Evolutionary conservation across 2,113 vertebrate species (phyloP), one percentile per base, ranked within the genome.

Genomic region (Siphamia tubifer): DNA sequence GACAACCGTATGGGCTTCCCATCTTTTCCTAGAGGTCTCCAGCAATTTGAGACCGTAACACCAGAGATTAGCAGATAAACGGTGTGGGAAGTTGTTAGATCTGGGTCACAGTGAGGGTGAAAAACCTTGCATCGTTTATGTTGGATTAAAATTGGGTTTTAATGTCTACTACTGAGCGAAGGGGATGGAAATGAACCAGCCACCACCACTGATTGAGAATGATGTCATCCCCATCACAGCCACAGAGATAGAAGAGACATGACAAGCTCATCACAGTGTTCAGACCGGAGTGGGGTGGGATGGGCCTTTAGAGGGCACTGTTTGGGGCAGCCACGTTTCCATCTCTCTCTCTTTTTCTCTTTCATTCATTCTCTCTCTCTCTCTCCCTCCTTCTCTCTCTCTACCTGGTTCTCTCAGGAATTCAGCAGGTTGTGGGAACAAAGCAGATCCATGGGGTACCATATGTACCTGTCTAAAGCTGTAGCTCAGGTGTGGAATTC

Each of bases 401-500:
- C 6, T 21, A 35, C 13, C 20, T 45, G 32, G 15, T 30, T 3
- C 21, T 65, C 28, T 20, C 12, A 17, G 42, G 17, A 36, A 12
- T 23, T 6, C 8, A 3, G 12, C 10, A 32, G 1, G 4, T 1
- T n/a, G 5, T 32, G 38, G 45, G 9, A 24, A 2, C 36, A 6
- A 27, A 15, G 36, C 20, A 23, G 34, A 20, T 39, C 6, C 3
- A 2, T 27, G 27, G 11, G 13, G 15, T 10, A 8, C 11, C 30
- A 19, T 39, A 48, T 4, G 30, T 56, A 77, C 74, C 74, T 77
- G 24, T 49, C 2, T 25, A 4, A 2, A n/a, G 19, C 51, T 84
- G 62, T 36, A 34, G 56, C 25, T 8, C 56, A 39, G 44, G 58
- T 81, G 83, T 79, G 68, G 78, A 76, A 79, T 79, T 40, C 64